Percentiles rank a stretch among this genome's conserved stretches.
Evolutionary conservation across 1,140 invertebrate genomes (phyloP).

Genomic region (Apis cerana): DNA sequence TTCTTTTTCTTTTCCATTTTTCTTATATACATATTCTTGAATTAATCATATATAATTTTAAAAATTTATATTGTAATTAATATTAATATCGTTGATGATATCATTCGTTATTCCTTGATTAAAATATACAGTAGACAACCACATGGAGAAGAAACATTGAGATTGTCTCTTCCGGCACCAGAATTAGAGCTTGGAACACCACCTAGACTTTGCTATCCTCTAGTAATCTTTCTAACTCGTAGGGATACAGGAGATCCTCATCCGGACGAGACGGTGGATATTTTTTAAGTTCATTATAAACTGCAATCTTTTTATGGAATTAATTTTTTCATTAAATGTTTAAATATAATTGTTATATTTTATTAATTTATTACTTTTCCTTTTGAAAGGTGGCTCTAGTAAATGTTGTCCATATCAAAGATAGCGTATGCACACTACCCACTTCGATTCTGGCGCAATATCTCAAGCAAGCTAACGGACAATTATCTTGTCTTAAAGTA

Average conservation of each 20-base stretch:
- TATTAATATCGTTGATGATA: neutral
- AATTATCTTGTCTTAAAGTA: conserved; percentile 90
- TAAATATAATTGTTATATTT: neutral
- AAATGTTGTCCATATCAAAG: conserved; percentile 90
- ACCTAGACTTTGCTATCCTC: conserved; percentile 87
- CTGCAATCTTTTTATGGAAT: neutral
- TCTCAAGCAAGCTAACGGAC: conserved; percentile 90
- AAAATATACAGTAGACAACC: conserved; percentile 82
- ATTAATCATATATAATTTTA: neutral
- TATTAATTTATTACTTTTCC: neutral
- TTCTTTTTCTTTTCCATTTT: conserved; percentile 8
- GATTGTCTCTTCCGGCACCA: conserved; percentile 83
- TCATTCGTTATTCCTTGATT: conserved; percentile 66
- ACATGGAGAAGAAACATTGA: conserved; percentile 85
- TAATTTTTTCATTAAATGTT: neutral
- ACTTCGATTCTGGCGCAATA: conserved; percentile 90
- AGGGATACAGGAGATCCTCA: conserved; percentile 84
- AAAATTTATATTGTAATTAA: neutral
- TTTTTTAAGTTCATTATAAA: neutral
- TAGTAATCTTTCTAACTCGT: conserved; percentile 87
- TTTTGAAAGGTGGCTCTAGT: conserved; percentile 86
- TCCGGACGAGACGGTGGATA: conserved; percentile 88
- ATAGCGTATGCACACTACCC: conserved; percentile 88
- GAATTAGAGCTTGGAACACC: conserved; percentile 86
- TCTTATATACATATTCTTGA: neutral